Percentiles rank a stretch among this genome's conserved stretches.
Evolutionary conservation across 2,797 vertebrate genomes (phyloP).

Genomic region (Enteromius paludinosus): DNA sequence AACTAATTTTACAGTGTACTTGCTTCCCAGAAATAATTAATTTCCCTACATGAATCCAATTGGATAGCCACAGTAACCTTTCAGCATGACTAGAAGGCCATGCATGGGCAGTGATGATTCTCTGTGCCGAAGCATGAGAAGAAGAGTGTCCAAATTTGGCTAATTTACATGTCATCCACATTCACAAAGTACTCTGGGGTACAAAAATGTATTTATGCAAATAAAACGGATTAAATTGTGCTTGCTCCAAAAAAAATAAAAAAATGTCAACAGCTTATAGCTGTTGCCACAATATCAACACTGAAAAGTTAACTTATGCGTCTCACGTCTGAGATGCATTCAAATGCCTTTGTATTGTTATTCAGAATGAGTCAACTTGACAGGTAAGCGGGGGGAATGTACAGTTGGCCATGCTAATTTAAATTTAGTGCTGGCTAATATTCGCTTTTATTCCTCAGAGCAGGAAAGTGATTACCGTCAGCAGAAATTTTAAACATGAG

Average conservation of each 20-base stretch:
- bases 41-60: constrained; percentile 50
- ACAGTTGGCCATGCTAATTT: constrained; percentile 38
- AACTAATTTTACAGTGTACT: constrained; percentile 44
- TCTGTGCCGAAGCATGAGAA: constrained; percentile 23
- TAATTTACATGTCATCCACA: constrained; percentile 56
- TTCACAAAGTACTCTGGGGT: constrained; percentile 52
- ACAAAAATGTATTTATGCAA: constrained; percentile 62
- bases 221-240: constrained; percentile 66
- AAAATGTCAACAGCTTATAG: constrained; percentile 61
- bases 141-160: constrained; percentile 10
- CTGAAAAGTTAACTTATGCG: constrained; percentile 46
- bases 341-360: constrained; percentile 22
- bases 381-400: neutral
- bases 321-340: constrained; percentile 20
- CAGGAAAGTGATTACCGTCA: constrained; percentile 6
- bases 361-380: constrained; percentile 17
- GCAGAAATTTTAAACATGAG: constrained; percentile 27
- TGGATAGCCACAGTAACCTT: constrained; percentile 47
- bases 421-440: constrained; percentile 33
- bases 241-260: constrained; percentile 52
- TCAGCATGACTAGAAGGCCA: constrained; percentile 39
- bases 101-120: constrained; percentile 38
- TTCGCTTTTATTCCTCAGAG: constrained; percentile 26
- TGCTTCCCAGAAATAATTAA: constrained; percentile 48
- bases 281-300: constrained; percentile 59